Conservation (phyloP, 2,888 invertebrate species). For the Metalampra italica region DNA sequence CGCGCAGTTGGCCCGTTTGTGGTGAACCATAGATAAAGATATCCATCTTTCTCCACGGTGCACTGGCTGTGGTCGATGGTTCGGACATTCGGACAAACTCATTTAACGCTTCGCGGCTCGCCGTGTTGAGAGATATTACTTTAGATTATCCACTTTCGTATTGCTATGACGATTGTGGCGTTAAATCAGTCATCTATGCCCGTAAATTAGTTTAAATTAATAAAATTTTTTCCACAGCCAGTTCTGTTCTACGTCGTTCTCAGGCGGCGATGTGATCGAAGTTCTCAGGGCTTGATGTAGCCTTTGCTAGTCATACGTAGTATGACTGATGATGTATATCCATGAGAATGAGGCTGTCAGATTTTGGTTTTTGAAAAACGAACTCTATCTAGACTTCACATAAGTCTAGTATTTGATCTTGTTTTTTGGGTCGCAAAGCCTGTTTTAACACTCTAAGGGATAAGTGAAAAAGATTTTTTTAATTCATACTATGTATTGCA, state of each 20-base stretch:
- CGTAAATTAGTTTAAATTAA: constrained; percentile 18
- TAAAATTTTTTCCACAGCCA: background rate
- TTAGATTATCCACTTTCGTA: constrained; percentile 42
- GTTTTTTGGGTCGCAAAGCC: too few species aligned
- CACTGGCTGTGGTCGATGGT: constrained; percentile 25
- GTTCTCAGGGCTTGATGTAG: background rate
- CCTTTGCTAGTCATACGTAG: too few species aligned
- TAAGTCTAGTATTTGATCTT: too few species aligned
- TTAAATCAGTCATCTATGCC: constrained; percentile 29
- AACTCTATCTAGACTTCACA: too few species aligned
- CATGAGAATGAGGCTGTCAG: too few species aligned
- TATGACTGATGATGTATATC: too few species aligned
- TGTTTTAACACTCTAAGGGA: too few species aligned
- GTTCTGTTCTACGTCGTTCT: background rate
- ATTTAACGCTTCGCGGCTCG: constrained; percentile 42
- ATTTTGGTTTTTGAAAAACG: too few species aligned
- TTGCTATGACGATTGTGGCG: constrained; percentile 34
- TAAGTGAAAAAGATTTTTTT: too few species aligned
- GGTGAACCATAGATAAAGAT: constrained; percentile 20
- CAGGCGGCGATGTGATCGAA: too few species aligned
- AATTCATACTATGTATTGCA: too few species aligned
- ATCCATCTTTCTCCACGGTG: constrained; percentile 32
- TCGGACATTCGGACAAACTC: constrained; percentile 24
- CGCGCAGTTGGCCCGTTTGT: background rate
- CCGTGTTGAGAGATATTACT: constrained; percentile 23